Percentiles rank a stretch among this genome's conserved stretches.
These are phyloP conservation scores for Drosophila serrata DNA, from an alignment of 1,140 invertebrate genomes.

Conservation along the genomic window DNA sequence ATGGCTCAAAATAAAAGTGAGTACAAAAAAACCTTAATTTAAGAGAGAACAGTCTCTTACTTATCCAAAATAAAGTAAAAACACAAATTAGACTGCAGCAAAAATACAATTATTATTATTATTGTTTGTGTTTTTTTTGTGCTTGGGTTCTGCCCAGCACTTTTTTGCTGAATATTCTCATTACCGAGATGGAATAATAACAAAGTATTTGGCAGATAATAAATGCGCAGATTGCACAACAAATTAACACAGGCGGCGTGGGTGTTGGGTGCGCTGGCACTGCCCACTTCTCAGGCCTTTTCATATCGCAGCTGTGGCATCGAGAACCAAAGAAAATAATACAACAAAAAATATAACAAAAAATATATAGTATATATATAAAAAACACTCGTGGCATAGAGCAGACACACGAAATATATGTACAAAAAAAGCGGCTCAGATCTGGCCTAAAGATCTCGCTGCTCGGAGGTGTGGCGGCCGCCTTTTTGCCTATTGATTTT, in stretches of 20 bases:
- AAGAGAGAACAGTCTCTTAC: neutral
- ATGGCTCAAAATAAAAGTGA: neutral
- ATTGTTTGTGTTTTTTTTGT: neutral
- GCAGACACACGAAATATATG: constrained; percentile 23
- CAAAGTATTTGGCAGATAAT: constrained; percentile 41
- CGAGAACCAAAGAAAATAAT: constrained; percentile 21
- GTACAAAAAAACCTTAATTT: neutral
- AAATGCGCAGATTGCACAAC: constrained; percentile 70
- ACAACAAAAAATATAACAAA: constrained; percentile 13
- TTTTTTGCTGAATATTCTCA: constrained; percentile 26
- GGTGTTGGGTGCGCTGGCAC: constrained; percentile 19
- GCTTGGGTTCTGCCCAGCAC: neutral
- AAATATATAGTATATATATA: constrained; percentile 32
- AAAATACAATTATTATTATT: constrained; percentile 7
- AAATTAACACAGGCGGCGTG: constrained; percentile 53
- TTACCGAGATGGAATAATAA: constrained; percentile 40
- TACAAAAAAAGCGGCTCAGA: constrained; percentile 41
- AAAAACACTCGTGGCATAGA: constrained; percentile 10
- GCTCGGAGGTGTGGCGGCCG: constrained; percentile 33
- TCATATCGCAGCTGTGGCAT: constrained; percentile 59
- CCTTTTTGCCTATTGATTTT: constrained; percentile 71
- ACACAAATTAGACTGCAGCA: constrained; percentile 3
- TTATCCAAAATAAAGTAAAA: constrained; percentile 4
- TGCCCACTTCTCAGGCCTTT: constrained; percentile 35
- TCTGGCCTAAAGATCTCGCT: constrained; percentile 50